Evolutionary conservation across 2,888 invertebrate species (phyloP).

Genomic region (Scaptomyza polygonia): DNA sequence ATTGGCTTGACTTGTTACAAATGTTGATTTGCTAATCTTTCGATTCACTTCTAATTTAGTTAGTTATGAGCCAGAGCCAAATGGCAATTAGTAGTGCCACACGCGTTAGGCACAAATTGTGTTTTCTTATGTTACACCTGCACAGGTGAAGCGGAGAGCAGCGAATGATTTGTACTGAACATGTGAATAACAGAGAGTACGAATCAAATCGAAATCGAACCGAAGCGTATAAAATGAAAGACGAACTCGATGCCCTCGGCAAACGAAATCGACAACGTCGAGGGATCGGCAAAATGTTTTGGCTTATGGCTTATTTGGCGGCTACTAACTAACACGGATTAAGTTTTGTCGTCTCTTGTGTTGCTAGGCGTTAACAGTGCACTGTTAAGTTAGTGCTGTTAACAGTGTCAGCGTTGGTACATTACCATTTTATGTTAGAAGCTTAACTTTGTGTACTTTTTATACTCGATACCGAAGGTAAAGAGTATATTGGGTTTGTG

Average conservation of each 20-base stretch:
- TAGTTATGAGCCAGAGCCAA: constrained; percentile 13
- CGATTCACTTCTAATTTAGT: constrained; percentile 18
- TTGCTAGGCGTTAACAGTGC: constrained; percentile 19
- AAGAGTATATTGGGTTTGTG: too few species aligned
- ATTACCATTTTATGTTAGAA: not conserved
- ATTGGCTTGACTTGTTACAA: not conserved
- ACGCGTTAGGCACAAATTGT: constrained; percentile 54
- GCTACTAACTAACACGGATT: constrained; percentile 47
- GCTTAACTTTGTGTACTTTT: too few species aligned
- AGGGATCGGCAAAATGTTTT: constrained; percentile 44
- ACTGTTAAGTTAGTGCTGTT: constrained; percentile 17
- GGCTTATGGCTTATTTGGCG: constrained; percentile 42
- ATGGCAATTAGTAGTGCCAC: constrained; percentile 55
- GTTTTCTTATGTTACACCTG: constrained; percentile 70
- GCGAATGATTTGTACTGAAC: constrained; percentile 81
- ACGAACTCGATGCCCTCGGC: constrained; percentile 38
- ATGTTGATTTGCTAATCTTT: constrained; percentile 27
- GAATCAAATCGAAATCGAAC: constrained; percentile 48
- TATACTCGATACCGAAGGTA: too few species aligned
- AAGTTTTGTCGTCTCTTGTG: constrained; percentile 28
- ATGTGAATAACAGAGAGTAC: constrained; percentile 42
- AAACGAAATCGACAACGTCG: constrained; percentile 4
- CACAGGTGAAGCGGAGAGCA: constrained; percentile 83
- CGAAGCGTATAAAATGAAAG: constrained; percentile 28
- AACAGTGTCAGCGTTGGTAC: constrained; percentile 14